These are phyloP conservation scores for Dinothrombium tinctorium DNA, from an alignment of 1,140 invertebrate genomes.

Conservation along the genomic window DNA sequence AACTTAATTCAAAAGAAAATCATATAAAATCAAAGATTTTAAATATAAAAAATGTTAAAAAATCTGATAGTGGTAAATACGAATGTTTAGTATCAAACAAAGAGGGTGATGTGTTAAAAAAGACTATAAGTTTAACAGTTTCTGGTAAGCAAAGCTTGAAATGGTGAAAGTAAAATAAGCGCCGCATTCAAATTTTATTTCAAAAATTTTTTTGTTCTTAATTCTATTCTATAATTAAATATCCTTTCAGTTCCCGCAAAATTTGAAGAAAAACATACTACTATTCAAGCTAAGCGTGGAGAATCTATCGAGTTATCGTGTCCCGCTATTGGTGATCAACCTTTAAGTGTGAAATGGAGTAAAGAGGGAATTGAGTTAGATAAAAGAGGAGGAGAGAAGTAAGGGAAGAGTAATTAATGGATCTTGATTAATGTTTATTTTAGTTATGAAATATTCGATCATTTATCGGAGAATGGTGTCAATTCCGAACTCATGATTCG, in stretches of 20 bases:
- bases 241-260: conserved; percentile 49
- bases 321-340: conserved; percentile 81
- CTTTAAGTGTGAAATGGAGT: conserved; percentile 71
- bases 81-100: too few relatives aligned
- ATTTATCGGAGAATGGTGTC: conserved; percentile 12
- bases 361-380: conserved; percentile 10
- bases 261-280: conserved; percentile 71
- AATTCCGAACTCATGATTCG: conserved; percentile 43
- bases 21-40: too few relatives aligned
- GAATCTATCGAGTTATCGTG: conserved; percentile 78
- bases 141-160: too few relatives aligned
- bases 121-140: too few relatives aligned
- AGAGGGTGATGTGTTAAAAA: too few relatives aligned
- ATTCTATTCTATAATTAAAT: not conserved
- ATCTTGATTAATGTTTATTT: conserved; percentile 4
- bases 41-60: too few relatives aligned
- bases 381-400: conserved; percentile 7
- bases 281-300: conserved; percentile 64
- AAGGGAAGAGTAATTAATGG: not conserved
- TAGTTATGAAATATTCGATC: conserved; percentile 17
- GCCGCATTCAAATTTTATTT: too few relatives aligned
- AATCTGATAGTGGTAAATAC: too few relatives aligned
- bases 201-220: too few relatives aligned
- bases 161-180: too few relatives aligned
- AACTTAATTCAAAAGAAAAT: too few relatives aligned